Percentiles rank a stretch among this genome's conserved stretches.
phyloP scores from a whole-genome alignment of 1,140 invertebrate genomes.

The Dryas iulia region DNA sequence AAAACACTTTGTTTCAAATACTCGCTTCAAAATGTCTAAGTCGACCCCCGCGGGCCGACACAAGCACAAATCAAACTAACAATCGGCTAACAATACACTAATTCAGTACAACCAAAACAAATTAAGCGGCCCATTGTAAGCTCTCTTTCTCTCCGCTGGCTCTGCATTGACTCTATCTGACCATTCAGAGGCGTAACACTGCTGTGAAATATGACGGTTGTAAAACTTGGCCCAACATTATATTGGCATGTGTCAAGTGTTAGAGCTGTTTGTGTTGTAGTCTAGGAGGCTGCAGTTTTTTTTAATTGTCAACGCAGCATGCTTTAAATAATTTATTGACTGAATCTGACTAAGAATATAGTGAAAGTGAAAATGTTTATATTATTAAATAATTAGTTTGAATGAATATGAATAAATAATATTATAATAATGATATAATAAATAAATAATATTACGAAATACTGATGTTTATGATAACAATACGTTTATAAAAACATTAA shows the following conservation, averaged over 20 bases:
- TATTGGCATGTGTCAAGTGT: conserved; percentile 16
- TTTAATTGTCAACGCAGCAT: too few species aligned
- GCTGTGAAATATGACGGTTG: conserved; percentile 45
- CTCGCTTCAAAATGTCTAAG: conserved; percentile 34
- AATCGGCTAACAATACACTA: conserved; percentile 53
- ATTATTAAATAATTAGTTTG: too few species aligned
- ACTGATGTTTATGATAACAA: too few species aligned
- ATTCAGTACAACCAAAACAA: conserved; percentile 71
- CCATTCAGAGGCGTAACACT: conserved; percentile 63
- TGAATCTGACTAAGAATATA: too few species aligned
- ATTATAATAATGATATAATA: too few species aligned
- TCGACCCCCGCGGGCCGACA: conserved; percentile 45
- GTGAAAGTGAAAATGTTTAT: too few species aligned
- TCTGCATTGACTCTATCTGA: too few species aligned
- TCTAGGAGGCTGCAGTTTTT: background rate
- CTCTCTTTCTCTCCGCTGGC: conserved; percentile 45
- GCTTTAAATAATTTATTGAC: too few species aligned
- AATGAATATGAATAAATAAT: too few species aligned
- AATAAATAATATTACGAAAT: too few species aligned
- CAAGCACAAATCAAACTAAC: conserved; percentile 52
- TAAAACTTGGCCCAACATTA: conserved; percentile 48
- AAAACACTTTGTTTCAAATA: conserved; percentile 18
- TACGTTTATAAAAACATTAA: too few species aligned
- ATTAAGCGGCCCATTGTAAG: conserved; percentile 57
- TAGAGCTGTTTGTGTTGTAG: background rate